Evolutionary conservation across 2,797 vertebrate genomes (phyloP).

Genomic region (Spinus olivaceus): DNA sequence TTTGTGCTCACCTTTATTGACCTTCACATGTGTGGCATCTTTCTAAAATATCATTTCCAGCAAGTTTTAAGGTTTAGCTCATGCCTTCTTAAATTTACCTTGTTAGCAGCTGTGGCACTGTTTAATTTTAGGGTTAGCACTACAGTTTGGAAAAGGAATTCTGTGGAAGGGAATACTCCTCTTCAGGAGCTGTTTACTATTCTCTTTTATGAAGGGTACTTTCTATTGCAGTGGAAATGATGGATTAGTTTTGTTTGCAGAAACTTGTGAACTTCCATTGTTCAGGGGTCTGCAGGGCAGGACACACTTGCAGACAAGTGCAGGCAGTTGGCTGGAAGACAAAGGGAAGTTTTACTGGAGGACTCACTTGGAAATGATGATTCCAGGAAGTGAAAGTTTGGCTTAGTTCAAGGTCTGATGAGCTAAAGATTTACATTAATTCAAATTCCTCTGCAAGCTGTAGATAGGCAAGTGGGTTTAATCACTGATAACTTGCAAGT

Average conservation of each 20-base stretch:
- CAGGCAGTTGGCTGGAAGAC: neutral
- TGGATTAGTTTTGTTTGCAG: neutral
- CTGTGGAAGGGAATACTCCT: neutral
- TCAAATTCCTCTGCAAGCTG: neutral
- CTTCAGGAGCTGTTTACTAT: neutral
- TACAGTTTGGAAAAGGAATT: neutral
- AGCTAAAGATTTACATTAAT: neutral
- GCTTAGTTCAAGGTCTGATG: neutral
- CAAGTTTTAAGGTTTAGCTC: neutral
- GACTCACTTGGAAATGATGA: neutral
- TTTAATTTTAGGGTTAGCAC: neutral
- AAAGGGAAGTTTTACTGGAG: slow-evolving; percentile 17
- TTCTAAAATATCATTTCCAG: neutral
- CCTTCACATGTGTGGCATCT: neutral
- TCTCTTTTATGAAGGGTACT: neutral
- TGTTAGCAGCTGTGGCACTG: neutral
- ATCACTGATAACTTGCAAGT: neutral
- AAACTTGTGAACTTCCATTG: slow-evolving; percentile 38
- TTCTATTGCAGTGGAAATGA: slow-evolving; percentile 3
- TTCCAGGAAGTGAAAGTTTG: slow-evolving; percentile 29
- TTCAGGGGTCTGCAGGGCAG: neutral
- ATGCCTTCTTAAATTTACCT: neutral
- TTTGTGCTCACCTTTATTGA: neutral
- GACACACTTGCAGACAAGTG: neutral
- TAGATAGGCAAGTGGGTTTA: neutral